These are phyloP conservation scores for Drosophila meridionalis DNA, from an alignment of 2,888 invertebrate species.

Conservation along the genomic window DNA sequence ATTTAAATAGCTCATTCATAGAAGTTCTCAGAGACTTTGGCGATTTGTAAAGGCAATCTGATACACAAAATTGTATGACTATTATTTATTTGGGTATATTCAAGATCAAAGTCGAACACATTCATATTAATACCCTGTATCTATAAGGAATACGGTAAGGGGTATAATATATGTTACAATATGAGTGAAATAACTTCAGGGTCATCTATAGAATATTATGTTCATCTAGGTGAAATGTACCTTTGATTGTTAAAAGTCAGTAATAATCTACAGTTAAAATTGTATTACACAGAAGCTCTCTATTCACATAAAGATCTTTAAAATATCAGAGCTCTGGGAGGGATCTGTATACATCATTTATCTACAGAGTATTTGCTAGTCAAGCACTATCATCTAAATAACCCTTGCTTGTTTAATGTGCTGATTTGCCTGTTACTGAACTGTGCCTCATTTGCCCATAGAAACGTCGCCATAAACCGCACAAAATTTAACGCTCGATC, in stretches of 20 bases:
- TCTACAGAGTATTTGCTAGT: neutral
- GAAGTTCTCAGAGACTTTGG: neutral
- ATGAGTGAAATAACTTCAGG: neutral
- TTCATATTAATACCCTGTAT: conserved; percentile 13
- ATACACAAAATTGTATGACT: conserved; percentile 1
- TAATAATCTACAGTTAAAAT: too few relatives aligned
- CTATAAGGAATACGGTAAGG: neutral
- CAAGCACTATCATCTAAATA: neutral
- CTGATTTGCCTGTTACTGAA: conserved; percentile 60
- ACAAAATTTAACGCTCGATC: conserved; percentile 60
- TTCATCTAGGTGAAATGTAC: neutral
- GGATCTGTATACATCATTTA: neutral
- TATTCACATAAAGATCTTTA: neutral
- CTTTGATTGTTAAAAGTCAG: too few relatives aligned
- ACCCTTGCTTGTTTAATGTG: conserved; percentile 19
- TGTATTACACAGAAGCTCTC: too few relatives aligned
- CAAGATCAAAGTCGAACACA: conserved; percentile 64
- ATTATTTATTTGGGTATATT: conserved; percentile 8
- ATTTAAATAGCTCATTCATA: neutral
- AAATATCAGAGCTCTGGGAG: neutral
- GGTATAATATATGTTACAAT: neutral
- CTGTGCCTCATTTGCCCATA: conserved; percentile 36
- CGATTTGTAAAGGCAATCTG: neutral
- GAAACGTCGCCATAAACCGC: conserved; percentile 16
- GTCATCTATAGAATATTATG: neutral